A percentile compares a stretch with the other conserved stretches of the same genome.
Conservation (phyloP, 2,113 vertebrate species). For the Nerophis lumbriciformis region DNA sequence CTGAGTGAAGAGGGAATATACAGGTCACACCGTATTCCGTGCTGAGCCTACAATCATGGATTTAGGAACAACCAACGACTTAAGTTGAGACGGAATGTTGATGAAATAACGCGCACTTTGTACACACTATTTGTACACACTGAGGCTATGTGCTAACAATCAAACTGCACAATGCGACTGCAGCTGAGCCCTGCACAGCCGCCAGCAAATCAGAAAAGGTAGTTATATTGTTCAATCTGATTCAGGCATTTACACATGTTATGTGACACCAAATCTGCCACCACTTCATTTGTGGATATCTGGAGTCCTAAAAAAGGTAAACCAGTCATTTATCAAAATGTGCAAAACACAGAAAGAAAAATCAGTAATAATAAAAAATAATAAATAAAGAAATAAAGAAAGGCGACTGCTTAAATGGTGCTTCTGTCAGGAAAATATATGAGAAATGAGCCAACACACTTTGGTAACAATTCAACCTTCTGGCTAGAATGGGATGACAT, state of each 20-base stretch:
- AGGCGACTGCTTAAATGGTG: conserved; percentile 75
- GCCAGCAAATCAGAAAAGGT: conserved; percentile 53
- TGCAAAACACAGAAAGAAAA: conserved; percentile 91
- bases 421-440: conserved; percentile 64
- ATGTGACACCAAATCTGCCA: conserved; percentile 83
- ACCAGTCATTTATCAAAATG: conserved; percentile 78
- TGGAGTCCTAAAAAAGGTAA: conserved; percentile 62
- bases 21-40: conserved; percentile 43
- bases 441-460: conserved; percentile 77
- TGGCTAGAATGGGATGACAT: not conserved
- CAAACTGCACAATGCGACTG: conserved; percentile 78
- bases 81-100: conserved; percentile 91
- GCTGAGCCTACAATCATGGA: conserved; percentile 75
- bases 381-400: not conserved
- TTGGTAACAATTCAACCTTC: conserved; percentile 75
- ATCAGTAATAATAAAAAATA: conserved; percentile 35
- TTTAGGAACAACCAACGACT: conserved; percentile 82
- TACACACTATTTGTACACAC: conserved; percentile 79
- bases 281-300: conserved; percentile 74
- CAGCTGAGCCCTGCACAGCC: conserved; percentile 62
- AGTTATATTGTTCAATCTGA: conserved; percentile 55
- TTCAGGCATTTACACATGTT: conserved; percentile 75
- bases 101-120: conserved; percentile 72
- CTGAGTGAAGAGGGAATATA: conserved; percentile 77
- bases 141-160: conserved; percentile 82